Base-by-base conservation (phyloP, 35 echinoderm and acorn worm species). In the Patiria miniata region DNA sequence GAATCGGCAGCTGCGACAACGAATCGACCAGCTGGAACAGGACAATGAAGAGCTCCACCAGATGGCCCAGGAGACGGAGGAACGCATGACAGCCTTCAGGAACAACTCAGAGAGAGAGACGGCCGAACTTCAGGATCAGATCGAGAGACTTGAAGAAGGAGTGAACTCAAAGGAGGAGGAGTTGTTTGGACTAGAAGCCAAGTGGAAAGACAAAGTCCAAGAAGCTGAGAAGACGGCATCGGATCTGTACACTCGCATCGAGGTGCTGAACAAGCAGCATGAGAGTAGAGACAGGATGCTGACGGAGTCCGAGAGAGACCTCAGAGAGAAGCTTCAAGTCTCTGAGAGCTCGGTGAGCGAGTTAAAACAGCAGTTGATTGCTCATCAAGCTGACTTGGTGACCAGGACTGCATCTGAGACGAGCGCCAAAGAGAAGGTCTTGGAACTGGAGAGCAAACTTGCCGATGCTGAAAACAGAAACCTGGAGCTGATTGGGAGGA, bases 31-130 rank as follows among this genome's bases (percentile, higher is more conserved):
- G 76, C 60, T 90, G 38, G 88, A 94, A 61, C 91, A 69, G 37
- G 95, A 98, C 51, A 80, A 91, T 39, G 95, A 98, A 79, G 95
- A 98, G 17, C 85, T 84, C 3, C 81, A 91, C 76, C 82, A 65
- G 32, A 80, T 94, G 2, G 95, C 95, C 21, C 39, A 94, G 33
- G 95, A 98, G 81, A 98, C 93, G 8, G 95, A 98, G 58, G 91
- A 86, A 17, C 88, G 88, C 40, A 81, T 98, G 85, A 88, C 80
- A 10, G 26, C 17, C 37, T 78, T 82, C 22, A 60, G 85, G 52
- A 73, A 39, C 19, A 82, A 97, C 15, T 77, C 89, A 1, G 80
- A 93, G 54, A 76, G 87, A 33, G 68, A 81, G 47, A 86, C 73
- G 15, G 83, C 89, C 77, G 87, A 94, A 23, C 40, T 86, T 37